Base-by-base conservation (phyloP, 2,888 invertebrate species). In the Drosophila kokeensis region DNA sequence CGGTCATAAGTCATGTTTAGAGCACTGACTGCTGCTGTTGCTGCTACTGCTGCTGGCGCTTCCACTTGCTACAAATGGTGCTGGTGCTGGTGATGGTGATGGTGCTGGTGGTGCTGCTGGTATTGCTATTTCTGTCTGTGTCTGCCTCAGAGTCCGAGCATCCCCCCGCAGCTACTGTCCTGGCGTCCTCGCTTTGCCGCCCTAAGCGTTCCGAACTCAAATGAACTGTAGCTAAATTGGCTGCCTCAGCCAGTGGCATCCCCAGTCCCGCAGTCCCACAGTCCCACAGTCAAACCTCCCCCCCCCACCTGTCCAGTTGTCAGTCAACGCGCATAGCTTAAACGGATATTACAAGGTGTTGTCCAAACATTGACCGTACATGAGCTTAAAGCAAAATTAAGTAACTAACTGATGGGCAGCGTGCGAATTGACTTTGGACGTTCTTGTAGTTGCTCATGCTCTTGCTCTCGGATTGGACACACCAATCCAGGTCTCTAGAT, bases 1-100 rank as follows among this genome's bases (percentile, higher is more conserved):
- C 81, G 91, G 90, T 91, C 92, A 91, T 92, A 91, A 91, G 92
- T 91, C 91, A 91, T 91, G 92, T 91, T 92, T 91, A 88, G 87
- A 88, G 87, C 87, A 84, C 87, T 91, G 91, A 90, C 90, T 90
- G 89, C 82, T 83, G 76, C 87, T 52, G 64, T 32, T 50, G 50
- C 48, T 53, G 62, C 57, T 29, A 24, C 52, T 60, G 53, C 61
- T 62, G 54, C 42, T 45, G 45, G 45, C 45, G 45, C 8, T 45
- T 45, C 24, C 45, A 45, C 45, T 45, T 52, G 27, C 32, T 65
- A 36, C 89, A 89, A 83, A 79, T 60, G 53, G 24, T 45, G 49
- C 58, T 66, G 52, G 36, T 58, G 36, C n/a, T 50, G 50, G 4
- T 49, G 18, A 18, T 52, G 32, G 4, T 52, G 21, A 21, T 52